Evolutionary conservation across 2,888 invertebrate species (phyloP).

Genomic region (Alentia gelatinosa): DNA sequence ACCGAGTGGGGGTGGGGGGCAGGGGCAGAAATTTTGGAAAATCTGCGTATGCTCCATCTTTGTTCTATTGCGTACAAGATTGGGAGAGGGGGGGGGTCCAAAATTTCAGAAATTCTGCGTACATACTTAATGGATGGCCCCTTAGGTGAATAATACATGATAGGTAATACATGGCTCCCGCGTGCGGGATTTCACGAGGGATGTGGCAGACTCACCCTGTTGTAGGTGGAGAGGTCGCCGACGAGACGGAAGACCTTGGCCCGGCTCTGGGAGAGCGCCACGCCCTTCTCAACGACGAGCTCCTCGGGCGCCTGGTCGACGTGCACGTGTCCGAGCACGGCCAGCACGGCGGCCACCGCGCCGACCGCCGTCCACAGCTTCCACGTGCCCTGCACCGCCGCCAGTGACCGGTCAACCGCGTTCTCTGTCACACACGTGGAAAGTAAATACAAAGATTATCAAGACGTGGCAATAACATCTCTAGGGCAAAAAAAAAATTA

Average conservation of each 20-base stretch:
- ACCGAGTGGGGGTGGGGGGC: no score
- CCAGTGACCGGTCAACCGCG: neutral
- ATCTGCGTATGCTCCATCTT: no score
- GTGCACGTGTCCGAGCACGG: constrained; percentile 4
- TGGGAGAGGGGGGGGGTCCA: no score
- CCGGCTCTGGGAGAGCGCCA: constrained; percentile 55
- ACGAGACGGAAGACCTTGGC: constrained; percentile 58
- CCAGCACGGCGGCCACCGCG: neutral
- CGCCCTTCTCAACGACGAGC: constrained; percentile 58
- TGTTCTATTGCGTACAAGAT: no score
- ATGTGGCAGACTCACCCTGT: constrained; percentile 57
- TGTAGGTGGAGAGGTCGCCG: constrained; percentile 52
- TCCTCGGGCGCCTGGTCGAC: constrained; percentile 54
- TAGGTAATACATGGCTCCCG: no score
- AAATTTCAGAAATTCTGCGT: no score
- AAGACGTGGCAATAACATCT: no score
- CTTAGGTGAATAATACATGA: no score
- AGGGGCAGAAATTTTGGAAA: no score
- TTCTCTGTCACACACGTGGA: neutral
- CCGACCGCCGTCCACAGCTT: neutral
- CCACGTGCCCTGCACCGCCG: neutral
- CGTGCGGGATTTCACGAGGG: no score
- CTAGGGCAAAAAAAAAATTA: neutral
- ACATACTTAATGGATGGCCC: no score
- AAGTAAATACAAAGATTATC: neutral